Evolutionary conservation across 2,113 vertebrate genomes (phyloP).

Genomic region (Onychostoma macrolepis): DNA sequence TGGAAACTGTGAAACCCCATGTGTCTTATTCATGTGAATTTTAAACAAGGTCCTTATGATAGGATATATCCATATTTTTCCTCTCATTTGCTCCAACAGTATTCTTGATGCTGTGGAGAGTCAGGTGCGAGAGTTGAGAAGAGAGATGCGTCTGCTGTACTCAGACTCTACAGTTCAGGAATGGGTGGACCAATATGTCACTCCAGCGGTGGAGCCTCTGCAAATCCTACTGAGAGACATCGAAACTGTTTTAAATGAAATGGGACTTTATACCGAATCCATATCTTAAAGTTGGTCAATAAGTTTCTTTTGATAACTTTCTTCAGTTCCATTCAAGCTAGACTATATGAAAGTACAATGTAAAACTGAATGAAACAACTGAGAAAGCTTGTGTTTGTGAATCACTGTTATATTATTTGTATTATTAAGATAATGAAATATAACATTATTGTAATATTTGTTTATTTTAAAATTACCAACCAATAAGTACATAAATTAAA

Average conservation of each 20-base stretch:
- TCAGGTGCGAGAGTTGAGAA: constrained; percentile 75
- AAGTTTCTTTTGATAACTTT: neutral
- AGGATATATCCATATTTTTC: neutral
- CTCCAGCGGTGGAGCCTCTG: constrained; percentile 77
- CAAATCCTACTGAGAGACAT: constrained; percentile 81
- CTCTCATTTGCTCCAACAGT: constrained; percentile 65
- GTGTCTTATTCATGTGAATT: neutral
- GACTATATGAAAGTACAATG: neutral
- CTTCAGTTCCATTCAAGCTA: neutral
- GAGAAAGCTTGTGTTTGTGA: neutral
- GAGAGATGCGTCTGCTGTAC: constrained; percentile 82
- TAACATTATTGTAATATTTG: neutral
- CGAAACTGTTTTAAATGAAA: constrained; percentile 40
- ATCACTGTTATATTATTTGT: neutral
- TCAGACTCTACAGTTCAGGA: constrained; percentile 80
- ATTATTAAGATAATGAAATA: neutral
- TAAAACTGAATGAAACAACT: neutral
- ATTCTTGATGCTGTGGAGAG: constrained; percentile 77
- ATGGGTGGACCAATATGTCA: constrained; percentile 90
- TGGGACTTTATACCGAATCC: constrained; percentile 39
- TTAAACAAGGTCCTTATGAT: neutral
- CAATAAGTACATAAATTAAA: neutral
- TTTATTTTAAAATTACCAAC: neutral
- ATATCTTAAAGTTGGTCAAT: neutral
- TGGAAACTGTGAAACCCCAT: neutral